Evolutionary conservation across 2,888 invertebrate species (phyloP), one percentile per base, ranked within the genome.

Genomic region (Sesia bembeciformis): DNA sequence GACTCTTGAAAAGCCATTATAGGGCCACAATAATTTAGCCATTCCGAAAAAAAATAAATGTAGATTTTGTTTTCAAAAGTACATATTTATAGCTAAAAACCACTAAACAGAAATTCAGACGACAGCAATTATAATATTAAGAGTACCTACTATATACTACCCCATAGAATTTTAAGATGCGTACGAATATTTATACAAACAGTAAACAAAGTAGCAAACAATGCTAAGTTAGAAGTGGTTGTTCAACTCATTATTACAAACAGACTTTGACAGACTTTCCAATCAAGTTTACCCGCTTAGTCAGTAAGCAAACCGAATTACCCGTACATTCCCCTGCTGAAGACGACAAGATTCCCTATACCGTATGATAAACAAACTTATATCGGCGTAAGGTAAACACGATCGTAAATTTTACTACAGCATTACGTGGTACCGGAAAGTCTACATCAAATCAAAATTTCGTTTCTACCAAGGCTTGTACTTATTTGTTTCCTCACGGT

Each of bases 291-390:
- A 72, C 76, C 76, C 70, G 70, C 65, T 61, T 74, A 50, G 74
- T 62, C 70, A 63, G 65, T 72, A 64, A 68, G 72, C 71, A 80
- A 81, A 81, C 78, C 82, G 68, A 76, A 80, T 82, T 80, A 81
- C 74, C 73, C 72, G 74, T 74, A 50, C 38, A 50, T 75, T 76
- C 74, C 77, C 76, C 75, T 70, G 77, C 78, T 73, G 57, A 68
- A 65, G 77, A 76, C 74, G 67, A 64, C 64, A 66, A 59, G 66
- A 68, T 71, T 77, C 78, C 77, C 79, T 76, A 81, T 79, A 79
- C 76, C 72, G 70, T 74, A 76, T 74, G 78, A 79, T 83, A 83
- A 84, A 85, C 84, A 85, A 84, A 83, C 83, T 78, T 74, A 77
- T 74, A 80, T 78, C 72, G 71, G 67, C 68, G 72, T 69, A 78